Conservation (phyloP, 2,113 vertebrate genomes). For the Microtus montanus region DNA sequence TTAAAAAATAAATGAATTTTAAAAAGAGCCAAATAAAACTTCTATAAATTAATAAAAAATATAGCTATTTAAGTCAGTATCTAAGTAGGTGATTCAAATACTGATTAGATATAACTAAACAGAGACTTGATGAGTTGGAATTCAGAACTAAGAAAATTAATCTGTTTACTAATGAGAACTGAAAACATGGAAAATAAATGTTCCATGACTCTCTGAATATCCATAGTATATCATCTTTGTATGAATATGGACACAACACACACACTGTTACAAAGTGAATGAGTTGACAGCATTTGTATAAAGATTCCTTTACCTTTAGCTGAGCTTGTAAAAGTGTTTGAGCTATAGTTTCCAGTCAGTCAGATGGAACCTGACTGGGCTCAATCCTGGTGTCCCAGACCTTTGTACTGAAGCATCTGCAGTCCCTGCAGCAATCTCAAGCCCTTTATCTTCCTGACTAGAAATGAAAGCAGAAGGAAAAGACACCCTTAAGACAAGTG, state of each 20-base stretch:
- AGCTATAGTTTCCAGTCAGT: slow-evolving; percentile 25
- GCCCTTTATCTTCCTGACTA: slow-evolving; percentile 54
- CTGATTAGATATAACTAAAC: slow-evolving; percentile 33
- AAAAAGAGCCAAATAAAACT: slow-evolving; percentile 22
- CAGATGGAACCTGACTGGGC: slow-evolving; percentile 26
- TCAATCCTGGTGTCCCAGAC: slow-evolving; percentile 44
- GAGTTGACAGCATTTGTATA: slow-evolving; percentile 8
- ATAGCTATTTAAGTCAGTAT: not conserved
- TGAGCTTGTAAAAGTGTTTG: slow-evolving; percentile 18
- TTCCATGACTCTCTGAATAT: not conserved
- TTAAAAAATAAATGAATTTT: slow-evolving; percentile 2
- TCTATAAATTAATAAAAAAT: slow-evolving; percentile 31
- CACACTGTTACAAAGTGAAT: not conserved
- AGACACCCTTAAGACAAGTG: slow-evolving; percentile 38
- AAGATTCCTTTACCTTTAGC: not conserved
- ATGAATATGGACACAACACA: not conserved
- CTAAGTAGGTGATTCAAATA: not conserved
- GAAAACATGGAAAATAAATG: slow-evolving; percentile 31
- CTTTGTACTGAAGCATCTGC: slow-evolving; percentile 12
- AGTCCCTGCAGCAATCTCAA: slow-evolving; percentile 52
- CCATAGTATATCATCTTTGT: slow-evolving; percentile 11
- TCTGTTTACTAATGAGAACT: slow-evolving; percentile 19
- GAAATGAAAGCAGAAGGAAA: slow-evolving; percentile 44
- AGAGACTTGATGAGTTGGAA: slow-evolving; percentile 45
- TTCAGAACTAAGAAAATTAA: slow-evolving; percentile 19